Conservation (phyloP, 2,888 invertebrate genomes). For the Pegoplata infirma region DNA sequence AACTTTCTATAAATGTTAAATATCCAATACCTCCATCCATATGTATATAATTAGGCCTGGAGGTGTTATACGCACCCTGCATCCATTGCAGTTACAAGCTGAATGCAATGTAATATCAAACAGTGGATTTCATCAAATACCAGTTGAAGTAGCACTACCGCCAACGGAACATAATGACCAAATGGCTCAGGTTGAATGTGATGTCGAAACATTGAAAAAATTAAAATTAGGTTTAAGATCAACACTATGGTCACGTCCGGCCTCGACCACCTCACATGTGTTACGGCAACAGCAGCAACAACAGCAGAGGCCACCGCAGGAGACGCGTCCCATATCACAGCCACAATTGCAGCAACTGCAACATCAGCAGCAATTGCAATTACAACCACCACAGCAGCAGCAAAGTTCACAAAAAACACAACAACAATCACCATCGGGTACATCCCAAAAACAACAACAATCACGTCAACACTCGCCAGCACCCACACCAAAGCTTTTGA, state of each 20-base stretch:
- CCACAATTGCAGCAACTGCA: conserved; percentile 74
- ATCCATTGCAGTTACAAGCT: conserved; percentile 81
- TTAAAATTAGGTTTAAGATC: conserved; percentile 84
- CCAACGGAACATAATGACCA: conserved; percentile 79
- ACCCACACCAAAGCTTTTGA: conserved; percentile 78
- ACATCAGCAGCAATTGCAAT: conserved; percentile 70
- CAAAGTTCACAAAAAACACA: conserved; percentile 69
- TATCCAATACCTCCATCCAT: conserved; percentile 25
- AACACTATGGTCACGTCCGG: conserved; percentile 84
- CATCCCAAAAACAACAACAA: conserved; percentile 72
- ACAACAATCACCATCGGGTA: conserved; percentile 67
- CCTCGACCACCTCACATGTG: conserved; percentile 74
- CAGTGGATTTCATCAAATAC: conserved; percentile 69
- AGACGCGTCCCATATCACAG: conserved; percentile 78
- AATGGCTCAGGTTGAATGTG: conserved; percentile 85
- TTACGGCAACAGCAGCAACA: conserved; percentile 73
- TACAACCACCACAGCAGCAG: conserved; percentile 70
- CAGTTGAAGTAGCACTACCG: conserved; percentile 60
- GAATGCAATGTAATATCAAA: conserved; percentile 73
- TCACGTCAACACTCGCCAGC: conserved; percentile 76
- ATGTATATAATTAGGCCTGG: conserved; percentile 71
- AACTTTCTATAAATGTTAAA: conserved; percentile 6
- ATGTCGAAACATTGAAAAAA: conserved; percentile 86
- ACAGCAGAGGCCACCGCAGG: conserved; percentile 78
- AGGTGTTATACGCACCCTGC: conserved; percentile 81